These are phyloP conservation scores for Mus spicilegus DNA, from an alignment of 2,113 vertebrate species.

Conservation along the genomic window DNA sequence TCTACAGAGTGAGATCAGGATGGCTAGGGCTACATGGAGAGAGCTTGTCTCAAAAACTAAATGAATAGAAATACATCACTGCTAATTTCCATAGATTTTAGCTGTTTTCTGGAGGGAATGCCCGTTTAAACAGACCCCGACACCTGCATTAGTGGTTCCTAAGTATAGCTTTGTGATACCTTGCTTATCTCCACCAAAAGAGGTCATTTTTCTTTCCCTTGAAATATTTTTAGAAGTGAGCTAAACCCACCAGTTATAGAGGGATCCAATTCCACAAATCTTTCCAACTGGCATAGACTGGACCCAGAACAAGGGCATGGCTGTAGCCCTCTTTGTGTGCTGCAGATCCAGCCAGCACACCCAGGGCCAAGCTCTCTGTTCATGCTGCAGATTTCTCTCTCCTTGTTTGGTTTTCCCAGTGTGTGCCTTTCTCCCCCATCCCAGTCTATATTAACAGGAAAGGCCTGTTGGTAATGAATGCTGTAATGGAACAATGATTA, in stretches of 20 bases:
- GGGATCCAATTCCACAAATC: not conserved
- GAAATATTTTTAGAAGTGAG: constrained; percentile 10
- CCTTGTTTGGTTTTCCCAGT: not conserved
- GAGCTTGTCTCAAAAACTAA: not conserved
- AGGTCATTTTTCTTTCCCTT: not conserved
- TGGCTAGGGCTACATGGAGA: not conserved
- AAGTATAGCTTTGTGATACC: not conserved
- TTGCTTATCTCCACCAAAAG: not conserved
- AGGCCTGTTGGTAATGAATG: constrained; percentile 23
- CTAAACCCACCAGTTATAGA: not conserved
- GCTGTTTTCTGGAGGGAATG: not conserved
- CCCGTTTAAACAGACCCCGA: not conserved
- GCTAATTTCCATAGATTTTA: not conserved
- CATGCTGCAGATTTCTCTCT: not conserved
- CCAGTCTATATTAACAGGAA: constrained; percentile 59
- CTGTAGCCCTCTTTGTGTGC: not conserved
- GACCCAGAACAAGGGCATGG: not conserved
- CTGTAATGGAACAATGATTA: constrained; percentile 50
- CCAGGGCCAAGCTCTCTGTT: not conserved
- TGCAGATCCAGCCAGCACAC: not conserved
- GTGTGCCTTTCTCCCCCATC: constrained; percentile 42
- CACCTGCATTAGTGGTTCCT: not conserved
- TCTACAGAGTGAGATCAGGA: not conserved
- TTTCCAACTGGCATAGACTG: not conserved
- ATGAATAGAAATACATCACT: not conserved